These are phyloP conservation scores for Aphelenchoides fujianensis DNA, from an alignment of 1,140 invertebrate genomes.

Conservation along the genomic window DNA sequence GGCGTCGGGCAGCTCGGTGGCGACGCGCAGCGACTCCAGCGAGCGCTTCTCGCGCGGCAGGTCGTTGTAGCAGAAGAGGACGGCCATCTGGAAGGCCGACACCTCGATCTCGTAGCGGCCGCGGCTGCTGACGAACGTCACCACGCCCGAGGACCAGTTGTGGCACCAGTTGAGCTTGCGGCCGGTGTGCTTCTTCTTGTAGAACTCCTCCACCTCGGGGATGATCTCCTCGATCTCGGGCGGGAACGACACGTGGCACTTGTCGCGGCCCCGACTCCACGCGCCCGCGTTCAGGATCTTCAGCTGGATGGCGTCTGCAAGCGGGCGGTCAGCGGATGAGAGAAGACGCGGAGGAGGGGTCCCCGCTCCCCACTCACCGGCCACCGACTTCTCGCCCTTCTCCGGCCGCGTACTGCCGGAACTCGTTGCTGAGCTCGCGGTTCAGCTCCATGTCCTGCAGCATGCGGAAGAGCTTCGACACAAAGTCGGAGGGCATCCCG, in stretches of 20 bases:
- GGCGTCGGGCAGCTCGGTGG: conserved; percentile 91
- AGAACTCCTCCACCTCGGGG: conserved; percentile 81
- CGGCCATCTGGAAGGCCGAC: conserved; percentile 98
- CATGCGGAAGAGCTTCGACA: conserved; percentile 89
- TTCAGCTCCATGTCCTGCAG: conserved; percentile 99
- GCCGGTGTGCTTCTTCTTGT: conserved; percentile 82
- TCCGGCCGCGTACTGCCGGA: conserved; percentile 50
- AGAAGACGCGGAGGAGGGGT: neutral
- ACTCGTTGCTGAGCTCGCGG: conserved; percentile 64
- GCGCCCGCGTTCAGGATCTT: conserved; percentile 96
- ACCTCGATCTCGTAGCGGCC: conserved; percentile 96
- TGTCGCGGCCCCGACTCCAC: conserved; percentile 83
- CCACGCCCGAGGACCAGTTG: conserved; percentile 97
- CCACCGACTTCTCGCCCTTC: neutral
- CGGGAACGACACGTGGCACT: conserved; percentile 89
- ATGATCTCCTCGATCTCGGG: conserved; percentile 93
- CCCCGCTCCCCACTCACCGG: too few relatives aligned
- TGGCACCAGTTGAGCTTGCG: conserved; percentile 98
- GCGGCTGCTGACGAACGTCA: conserved; percentile 82
- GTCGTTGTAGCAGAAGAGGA: conserved; percentile 98
- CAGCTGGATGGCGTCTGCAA: conserved; percentile 67
- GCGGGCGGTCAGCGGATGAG: too few relatives aligned
- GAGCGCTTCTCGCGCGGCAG: conserved; percentile 77
- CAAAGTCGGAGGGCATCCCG: conserved; percentile 98
- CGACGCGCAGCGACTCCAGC: conserved; percentile 88